A percentile compares a stretch with the other conserved stretches of the same genome.
phyloP scores from a whole-genome alignment of 2,888 invertebrate genomes.

The Graphium colonna region DNA sequence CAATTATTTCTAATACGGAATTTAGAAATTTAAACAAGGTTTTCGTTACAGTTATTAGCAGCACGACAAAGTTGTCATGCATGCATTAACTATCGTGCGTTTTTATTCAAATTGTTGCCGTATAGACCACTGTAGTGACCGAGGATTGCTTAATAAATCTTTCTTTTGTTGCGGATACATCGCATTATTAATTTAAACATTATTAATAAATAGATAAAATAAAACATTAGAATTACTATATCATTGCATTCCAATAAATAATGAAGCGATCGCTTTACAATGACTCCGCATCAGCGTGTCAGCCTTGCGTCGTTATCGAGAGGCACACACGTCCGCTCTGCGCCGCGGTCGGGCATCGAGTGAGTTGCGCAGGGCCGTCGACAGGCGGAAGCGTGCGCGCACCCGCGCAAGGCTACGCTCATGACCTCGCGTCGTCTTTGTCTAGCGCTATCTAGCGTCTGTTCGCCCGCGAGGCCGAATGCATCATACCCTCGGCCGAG shows the following conservation, averaged over 20 bases:
- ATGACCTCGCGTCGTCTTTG: slow-evolving; percentile 79
- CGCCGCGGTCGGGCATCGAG: slow-evolving; percentile 43
- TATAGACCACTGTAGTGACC: too few relatives aligned
- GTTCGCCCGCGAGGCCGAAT: slow-evolving; percentile 77
- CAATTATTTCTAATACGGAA: background rate
- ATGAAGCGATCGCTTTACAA: too few relatives aligned
- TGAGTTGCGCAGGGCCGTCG: slow-evolving; percentile 49
- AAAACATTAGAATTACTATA: too few relatives aligned
- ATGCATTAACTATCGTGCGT: slow-evolving; percentile 33
- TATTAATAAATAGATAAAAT: too few relatives aligned
- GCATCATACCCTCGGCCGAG: slow-evolving; percentile 71
- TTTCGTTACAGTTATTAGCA: background rate
- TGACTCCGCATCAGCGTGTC: too few relatives aligned
- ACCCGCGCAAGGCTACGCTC: slow-evolving; percentile 78
- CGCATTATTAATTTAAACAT: too few relatives aligned
- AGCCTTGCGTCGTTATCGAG: slow-evolving; percentile 10
- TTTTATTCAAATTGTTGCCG: too few relatives aligned
- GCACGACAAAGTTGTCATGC: slow-evolving; percentile 23
- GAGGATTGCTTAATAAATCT: too few relatives aligned
- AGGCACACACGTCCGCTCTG: slow-evolving; percentile 38
- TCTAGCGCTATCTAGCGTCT: slow-evolving; percentile 77
- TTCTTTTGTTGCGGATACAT: too few relatives aligned
- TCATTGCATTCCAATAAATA: too few relatives aligned
- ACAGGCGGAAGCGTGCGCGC: slow-evolving; percentile 73
- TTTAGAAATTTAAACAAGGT: background rate